A percentile compares a stretch with the other conserved stretches of the same genome.
These are phyloP conservation scores for Tragelaphus strepsiceros DNA, from an alignment of 2,113 vertebrate species.

Conservation along the genomic window DNA sequence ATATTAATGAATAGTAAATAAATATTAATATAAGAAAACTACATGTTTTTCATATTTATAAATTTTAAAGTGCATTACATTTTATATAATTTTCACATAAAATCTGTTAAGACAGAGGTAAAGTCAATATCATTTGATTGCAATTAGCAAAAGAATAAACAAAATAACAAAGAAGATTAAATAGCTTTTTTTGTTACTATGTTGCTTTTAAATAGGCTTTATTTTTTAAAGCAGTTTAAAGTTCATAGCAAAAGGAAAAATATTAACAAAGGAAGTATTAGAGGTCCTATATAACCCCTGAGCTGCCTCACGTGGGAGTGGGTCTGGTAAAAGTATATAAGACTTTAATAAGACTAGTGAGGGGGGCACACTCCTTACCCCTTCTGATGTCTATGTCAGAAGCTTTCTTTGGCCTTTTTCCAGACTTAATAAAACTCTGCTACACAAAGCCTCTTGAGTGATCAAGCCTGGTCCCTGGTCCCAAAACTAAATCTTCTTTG, in stretches of 20 bases:
- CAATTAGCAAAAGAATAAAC: not conserved
- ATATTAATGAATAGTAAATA: not conserved
- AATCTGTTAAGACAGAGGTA: not conserved
- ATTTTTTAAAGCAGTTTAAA: not conserved
- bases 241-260: not conserved
- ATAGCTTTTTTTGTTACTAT: not conserved
- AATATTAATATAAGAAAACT: not conserved
- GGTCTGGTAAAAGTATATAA: not conserved
- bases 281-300: not conserved
- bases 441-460: not conserved
- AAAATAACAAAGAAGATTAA: not conserved
- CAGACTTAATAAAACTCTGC: not conserved
- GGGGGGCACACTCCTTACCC: not conserved
- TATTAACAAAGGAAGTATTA: not conserved
- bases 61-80: not conserved
- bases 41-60: not conserved
- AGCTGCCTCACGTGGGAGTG: not conserved
- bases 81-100: not conserved
- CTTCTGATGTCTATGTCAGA: not conserved
- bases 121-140: not conserved
- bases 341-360: not conserved
- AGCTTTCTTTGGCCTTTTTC: not conserved
- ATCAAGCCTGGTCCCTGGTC: not conserved
- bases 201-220: not conserved
- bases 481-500: not conserved